Conservation (phyloP, 1,140 invertebrate species). For the Euwallacea fornicatus region DNA sequence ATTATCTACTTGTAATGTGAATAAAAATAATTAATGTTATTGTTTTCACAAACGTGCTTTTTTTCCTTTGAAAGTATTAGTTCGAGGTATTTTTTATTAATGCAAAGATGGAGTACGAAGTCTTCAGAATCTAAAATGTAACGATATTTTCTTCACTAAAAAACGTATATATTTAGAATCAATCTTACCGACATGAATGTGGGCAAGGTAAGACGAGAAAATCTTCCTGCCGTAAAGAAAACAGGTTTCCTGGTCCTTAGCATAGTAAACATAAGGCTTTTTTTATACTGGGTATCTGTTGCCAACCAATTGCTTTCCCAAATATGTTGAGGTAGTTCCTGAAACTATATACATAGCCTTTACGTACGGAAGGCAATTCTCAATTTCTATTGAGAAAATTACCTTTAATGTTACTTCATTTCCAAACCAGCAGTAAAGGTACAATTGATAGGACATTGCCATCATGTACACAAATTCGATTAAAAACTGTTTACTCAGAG, state of each 20-base stretch:
- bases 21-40: too few species aligned
- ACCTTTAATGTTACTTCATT: conserved; percentile 60
- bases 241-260: conserved; percentile 56
- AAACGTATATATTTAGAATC: not conserved
- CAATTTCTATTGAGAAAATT: conserved; percentile 18
- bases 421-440: conserved; percentile 62
- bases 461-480: conserved; percentile 56
- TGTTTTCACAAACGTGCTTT: too few species aligned
- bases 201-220: conserved; percentile 55
- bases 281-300: conserved; percentile 48
- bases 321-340: conserved; percentile 39
- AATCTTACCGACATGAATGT: conserved; percentile 53
- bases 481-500: conserved; percentile 52
- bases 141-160: too few species aligned
- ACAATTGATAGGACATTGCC: conserved; percentile 56
- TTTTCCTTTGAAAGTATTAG: not conserved
- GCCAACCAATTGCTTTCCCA: conserved; percentile 41
- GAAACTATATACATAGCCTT: conserved; percentile 25
- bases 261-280: conserved; percentile 55
- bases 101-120: conserved; percentile 57
- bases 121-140: conserved; percentile 54
- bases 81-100: conserved; percentile 52
- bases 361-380: not conserved
- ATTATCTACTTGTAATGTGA: not conserved
- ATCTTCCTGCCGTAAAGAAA: conserved; percentile 57